A percentile compares a stretch with the other conserved stretches of the same genome.
Evolutionary conservation across 2,797 vertebrate genomes (phyloP).

Genomic region (Synanceia verrucosa): DNA sequence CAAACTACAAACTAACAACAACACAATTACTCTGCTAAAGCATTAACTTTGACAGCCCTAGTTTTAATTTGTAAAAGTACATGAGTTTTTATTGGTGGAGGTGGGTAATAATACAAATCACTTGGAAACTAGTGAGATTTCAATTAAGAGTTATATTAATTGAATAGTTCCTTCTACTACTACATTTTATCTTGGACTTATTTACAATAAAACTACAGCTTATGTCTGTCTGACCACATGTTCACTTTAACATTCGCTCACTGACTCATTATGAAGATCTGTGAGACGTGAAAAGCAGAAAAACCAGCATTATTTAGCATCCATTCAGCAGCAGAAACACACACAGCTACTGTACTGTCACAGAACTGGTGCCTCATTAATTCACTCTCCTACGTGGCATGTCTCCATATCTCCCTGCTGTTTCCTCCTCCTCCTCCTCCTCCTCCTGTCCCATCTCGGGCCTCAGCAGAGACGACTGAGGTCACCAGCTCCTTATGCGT

Average conservation of each 20-base stretch:
- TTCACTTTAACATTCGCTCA: neutral
- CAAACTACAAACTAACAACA: too few relatives aligned
- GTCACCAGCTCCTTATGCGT: conserved; percentile 20
- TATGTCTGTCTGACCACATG: neutral
- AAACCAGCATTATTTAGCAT: conserved; percentile 6
- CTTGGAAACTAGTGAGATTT: neutral
- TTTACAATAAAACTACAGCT: neutral
- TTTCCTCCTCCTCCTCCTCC: neutral
- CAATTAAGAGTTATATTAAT: too few relatives aligned
- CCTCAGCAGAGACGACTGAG: conserved; percentile 34
- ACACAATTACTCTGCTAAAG: too few relatives aligned
- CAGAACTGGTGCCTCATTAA: conserved; percentile 66
- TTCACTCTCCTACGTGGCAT: conserved; percentile 71
- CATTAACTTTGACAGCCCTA: too few relatives aligned
- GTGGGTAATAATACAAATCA: neutral
- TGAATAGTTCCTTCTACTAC: neutral
- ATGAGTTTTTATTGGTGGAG: neutral
- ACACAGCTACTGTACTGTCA: conserved; percentile 61
- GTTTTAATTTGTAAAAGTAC: neutral
- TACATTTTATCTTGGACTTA: neutral
- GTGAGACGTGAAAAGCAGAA: neutral
- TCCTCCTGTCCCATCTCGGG: conserved; percentile 1
- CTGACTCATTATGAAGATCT: neutral
- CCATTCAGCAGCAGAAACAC: conserved; percentile 33
- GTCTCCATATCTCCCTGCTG: conserved; percentile 53